phyloP scores from a whole-genome alignment of 2,113 vertebrate genomes.

The Psilopsiagon aymara region DNA sequence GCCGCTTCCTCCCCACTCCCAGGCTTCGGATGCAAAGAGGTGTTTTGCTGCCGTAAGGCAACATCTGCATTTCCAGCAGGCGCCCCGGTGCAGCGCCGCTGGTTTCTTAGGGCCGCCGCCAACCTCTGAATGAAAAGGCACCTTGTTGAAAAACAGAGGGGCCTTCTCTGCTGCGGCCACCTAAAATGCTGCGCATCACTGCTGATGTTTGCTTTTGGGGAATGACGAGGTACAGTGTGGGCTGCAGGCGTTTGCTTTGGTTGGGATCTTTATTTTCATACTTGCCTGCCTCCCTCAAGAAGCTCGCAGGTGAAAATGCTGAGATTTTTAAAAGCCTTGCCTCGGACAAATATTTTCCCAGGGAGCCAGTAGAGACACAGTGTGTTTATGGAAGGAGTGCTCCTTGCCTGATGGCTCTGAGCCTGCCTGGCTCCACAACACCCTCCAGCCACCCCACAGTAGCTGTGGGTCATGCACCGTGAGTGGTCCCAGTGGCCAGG shows the following conservation, averaged over 20 bases:
- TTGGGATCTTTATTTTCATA: slow-evolving; percentile 9
- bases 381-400: not conserved
- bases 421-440: not conserved
- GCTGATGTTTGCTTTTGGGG: slow-evolving; percentile 11
- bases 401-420: not conserved
- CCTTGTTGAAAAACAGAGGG: slow-evolving; percentile 46
- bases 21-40: not conserved
- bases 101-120: not conserved
- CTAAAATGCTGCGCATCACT: not conserved
- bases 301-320: not conserved
- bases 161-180: slow-evolving; percentile 12
- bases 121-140: slow-evolving; percentile 36
- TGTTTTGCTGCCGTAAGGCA: not conserved
- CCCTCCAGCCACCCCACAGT: not conserved
- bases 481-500: fast-evolving
- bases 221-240: not conserved
- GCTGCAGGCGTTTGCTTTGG: not conserved
- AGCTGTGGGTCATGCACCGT: fast-evolving
- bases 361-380: not conserved
- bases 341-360: slow-evolving; percentile 10
- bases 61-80: not conserved
- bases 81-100: not conserved
- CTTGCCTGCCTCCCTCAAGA: not conserved
- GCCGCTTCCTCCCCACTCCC: not conserved
- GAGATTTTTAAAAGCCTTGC: not conserved